A percentile compares a stretch with the other conserved stretches of the same genome.
Conservation (phyloP, 2,888 invertebrate genomes). For the Cosmia trapezina region DNA sequence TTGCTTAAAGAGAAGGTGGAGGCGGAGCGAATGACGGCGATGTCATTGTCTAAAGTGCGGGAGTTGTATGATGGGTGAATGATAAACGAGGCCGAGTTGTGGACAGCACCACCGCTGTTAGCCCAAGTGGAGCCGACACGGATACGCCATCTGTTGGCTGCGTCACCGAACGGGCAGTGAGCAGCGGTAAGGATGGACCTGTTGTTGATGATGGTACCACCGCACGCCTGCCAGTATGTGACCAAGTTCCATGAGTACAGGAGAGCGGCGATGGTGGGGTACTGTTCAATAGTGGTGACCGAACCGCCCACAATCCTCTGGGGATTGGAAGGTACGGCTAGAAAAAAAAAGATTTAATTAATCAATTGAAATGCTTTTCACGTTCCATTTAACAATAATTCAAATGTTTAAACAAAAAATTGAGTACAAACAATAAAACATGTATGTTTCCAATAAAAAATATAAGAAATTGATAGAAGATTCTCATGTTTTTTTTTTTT, state of each 20-base stretch:
- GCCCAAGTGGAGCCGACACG: slow-evolving; percentile 69
- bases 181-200: slow-evolving; percentile 67
- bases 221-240: slow-evolving; percentile 61
- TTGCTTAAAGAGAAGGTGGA: slow-evolving; percentile 40
- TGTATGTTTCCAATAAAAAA: no score
- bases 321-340: slow-evolving; percentile 57
- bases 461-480: no score
- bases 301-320: slow-evolving; percentile 74
- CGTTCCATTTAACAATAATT: not conserved
- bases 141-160: slow-evolving; percentile 62
- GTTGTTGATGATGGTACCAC: slow-evolving; percentile 66
- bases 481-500: no score
- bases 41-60: slow-evolving; percentile 28
- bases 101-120: slow-evolving; percentile 69
- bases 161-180: slow-evolving; percentile 63
- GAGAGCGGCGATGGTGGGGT: slow-evolving; percentile 59
- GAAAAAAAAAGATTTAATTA: slow-evolving; percentile 31
- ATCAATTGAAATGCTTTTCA: no score
- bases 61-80: slow-evolving; percentile 64
- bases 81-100: slow-evolving; percentile 51
- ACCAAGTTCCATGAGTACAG: slow-evolving; percentile 56
- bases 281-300: slow-evolving; percentile 63
- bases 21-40: slow-evolving; percentile 20
- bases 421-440: no score
- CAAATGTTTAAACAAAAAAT: no score